These are phyloP conservation scores for Theonella swinhoei DNA, from an alignment of 37 sponge, comb jelly and placozoan genomes.

Conservation along the genomic window DNA sequence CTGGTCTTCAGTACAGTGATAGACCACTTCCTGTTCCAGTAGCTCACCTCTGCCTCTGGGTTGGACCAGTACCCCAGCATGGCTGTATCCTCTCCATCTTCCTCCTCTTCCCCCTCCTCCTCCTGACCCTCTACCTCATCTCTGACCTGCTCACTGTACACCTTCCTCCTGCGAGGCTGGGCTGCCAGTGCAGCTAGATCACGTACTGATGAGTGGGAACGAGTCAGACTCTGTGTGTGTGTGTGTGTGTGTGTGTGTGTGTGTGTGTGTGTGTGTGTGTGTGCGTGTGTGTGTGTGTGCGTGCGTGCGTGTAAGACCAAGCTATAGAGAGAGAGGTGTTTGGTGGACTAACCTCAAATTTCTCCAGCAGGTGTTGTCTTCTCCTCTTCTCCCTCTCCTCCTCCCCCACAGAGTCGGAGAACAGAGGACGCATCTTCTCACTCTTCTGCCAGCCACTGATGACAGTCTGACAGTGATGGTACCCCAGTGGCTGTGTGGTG, in stretches of 20 bases:
- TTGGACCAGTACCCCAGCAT: constrained; percentile 57
- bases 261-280: constrained; percentile 4
- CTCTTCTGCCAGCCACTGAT: constrained; percentile 66
- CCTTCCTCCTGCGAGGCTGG: constrained; percentile 1
- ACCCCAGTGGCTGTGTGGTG: constrained; percentile 65
- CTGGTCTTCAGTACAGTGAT: too few relatives aligned
- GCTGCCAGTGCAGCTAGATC: constrained; percentile 41
- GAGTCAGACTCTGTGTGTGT: not conserved
- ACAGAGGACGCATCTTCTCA: constrained; percentile 40
- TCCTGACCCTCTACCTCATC: too few relatives aligned
- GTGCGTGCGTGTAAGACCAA: not conserved
- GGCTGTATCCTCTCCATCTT: not conserved
- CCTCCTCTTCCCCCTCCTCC: constrained; percentile 4
- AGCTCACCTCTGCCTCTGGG: constrained; percentile 56
- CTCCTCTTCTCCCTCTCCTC: not conserved
- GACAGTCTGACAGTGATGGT: constrained; percentile 59
- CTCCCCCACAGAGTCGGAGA: constrained; percentile 1
- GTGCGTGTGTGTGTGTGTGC: not conserved
- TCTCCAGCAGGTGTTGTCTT: not conserved
- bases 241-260: too few relatives aligned
- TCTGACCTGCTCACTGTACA: too few relatives aligned
- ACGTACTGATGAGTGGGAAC: not conserved
- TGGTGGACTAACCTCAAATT: too few relatives aligned
- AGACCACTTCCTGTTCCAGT: too few relatives aligned
- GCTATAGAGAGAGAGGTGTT: too few relatives aligned